These are phyloP conservation scores for Gymnocypris eckloni DNA, from an alignment of 2,797 vertebrate species.

Conservation along the genomic window DNA sequence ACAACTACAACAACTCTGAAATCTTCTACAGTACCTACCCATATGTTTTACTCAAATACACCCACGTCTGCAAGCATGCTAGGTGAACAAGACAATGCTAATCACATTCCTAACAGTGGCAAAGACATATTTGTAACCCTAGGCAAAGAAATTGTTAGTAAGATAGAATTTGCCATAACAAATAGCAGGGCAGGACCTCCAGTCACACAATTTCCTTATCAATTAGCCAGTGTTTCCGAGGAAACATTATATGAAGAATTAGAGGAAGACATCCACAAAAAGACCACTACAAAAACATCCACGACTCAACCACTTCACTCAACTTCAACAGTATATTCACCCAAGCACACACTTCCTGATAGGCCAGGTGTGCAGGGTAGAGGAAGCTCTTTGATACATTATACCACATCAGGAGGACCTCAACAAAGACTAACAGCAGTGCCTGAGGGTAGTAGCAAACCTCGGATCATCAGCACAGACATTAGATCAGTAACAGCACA, in stretches of 20 bases:
- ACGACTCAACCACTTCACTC: constrained; percentile 32
- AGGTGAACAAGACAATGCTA: constrained; percentile 62
- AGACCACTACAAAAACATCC: constrained; percentile 26
- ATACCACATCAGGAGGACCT: constrained; percentile 55
- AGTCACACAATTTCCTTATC: constrained; percentile 38
- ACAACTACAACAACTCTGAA: constrained; percentile 46
- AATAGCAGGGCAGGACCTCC: constrained; percentile 33
- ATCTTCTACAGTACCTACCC: constrained; percentile 52
- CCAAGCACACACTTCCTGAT: constrained; percentile 45
- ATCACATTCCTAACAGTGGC: constrained; percentile 71
- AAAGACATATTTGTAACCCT: constrained; percentile 54
- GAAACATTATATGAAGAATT: constrained; percentile 56
- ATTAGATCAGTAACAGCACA: constrained; percentile 76
- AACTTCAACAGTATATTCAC: constrained; percentile 34
- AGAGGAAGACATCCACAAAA: constrained; percentile 29
- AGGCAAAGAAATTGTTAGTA: constrained; percentile 63
- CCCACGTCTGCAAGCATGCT: constrained; percentile 47
- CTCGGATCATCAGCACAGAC: constrained; percentile 75
- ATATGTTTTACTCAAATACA: constrained; percentile 42
- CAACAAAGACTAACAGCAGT: constrained; percentile 66
- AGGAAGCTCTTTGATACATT: constrained; percentile 44
- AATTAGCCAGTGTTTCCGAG: constrained; percentile 48
- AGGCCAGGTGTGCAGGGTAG: constrained; percentile 34
- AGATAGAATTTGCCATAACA: constrained; percentile 23
- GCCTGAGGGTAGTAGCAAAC: constrained; percentile 71